Base-by-base conservation (phyloP, 2,113 vertebrate genomes). In the Nothobranchius furzeri region DNA sequence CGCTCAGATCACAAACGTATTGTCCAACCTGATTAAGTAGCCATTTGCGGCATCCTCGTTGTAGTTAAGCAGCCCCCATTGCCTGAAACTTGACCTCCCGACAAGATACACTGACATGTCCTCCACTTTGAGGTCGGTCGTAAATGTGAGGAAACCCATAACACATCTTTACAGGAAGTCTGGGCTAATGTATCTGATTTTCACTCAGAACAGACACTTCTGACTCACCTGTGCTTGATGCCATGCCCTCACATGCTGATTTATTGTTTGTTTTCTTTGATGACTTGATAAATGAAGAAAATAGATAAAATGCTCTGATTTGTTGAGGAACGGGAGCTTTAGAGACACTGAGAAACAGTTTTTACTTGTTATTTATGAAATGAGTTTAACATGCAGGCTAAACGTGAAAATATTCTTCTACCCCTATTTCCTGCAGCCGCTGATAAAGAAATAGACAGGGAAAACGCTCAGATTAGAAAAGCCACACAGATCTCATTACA, bases 1-100 rank as follows among this genome's bases (percentile, higher is more conserved):
- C 73, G 25, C 75, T 91, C 71, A 42, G 82, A 92, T 90, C 90
- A 92, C 87, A 92, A 92, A 91, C 92, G 92, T 87, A 88, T 86
- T 88, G 88, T 88, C 87, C 87, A 89, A 92, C 86, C 87, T 87
- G 89, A 93, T 93, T 92, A 92, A 90, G 87, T 71, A 85, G 87
- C 92, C 89, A 91, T 93, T 92, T 92, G 91, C 59, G 84, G 89
- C 78, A 11, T 85, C 80, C 76, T 80, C 24, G 49, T 79, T 70
- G 85, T 87, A 88, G 89, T 91, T 85, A 83, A 85, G 85, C 75
- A 73, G 83, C 79, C 59, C 82, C 90, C 77, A 69, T 75, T 79
- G 70, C 78, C 80, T 90, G 91, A 90, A 93, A 93, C 86, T 83
- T 84, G 79, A 93, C 81, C 90, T 86, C 79, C 53, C 78, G 66